phyloP scores from a whole-genome alignment of 2,797 vertebrate genomes.

The Arnoldichthys spilopterus region DNA sequence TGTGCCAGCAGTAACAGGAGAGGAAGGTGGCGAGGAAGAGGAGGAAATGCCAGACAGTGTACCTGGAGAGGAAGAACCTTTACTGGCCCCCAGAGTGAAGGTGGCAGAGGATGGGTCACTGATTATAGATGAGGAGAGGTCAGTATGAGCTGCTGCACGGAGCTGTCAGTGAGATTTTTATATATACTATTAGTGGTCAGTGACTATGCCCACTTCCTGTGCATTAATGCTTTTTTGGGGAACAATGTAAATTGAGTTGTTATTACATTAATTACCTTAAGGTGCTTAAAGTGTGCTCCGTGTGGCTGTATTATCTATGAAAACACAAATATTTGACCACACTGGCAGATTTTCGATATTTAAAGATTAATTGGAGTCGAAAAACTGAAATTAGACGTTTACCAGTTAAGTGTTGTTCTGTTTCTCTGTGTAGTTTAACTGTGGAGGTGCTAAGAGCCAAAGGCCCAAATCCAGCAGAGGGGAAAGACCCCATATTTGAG shows the following conservation, averaged over 20 bases:
- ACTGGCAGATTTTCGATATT: too few species aligned
- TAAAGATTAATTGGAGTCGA: too few species aligned
- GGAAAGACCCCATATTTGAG: conserved; percentile 94
- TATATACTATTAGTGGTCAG: too few species aligned
- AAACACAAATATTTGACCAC: too few species aligned
- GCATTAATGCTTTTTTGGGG: not conserved
- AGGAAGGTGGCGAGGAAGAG: conserved; percentile 64
- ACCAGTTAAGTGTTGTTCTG: too few species aligned
- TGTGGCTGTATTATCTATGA: too few species aligned
- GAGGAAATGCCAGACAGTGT: conserved; percentile 65
- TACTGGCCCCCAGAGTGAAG: conserved; percentile 92
- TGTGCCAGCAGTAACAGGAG: not conserved
- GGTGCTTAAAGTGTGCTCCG: too few species aligned
- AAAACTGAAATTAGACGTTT: too few species aligned
- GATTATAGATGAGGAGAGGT: conserved; percentile 98
- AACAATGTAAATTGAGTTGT: too few species aligned
- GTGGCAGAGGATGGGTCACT: conserved; percentile 97
- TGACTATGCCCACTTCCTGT: not conserved
- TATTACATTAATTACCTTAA: too few species aligned
- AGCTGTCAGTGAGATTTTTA: not conserved
- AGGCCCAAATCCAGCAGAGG: conserved; percentile 86
- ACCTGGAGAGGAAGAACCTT: conserved; percentile 78
- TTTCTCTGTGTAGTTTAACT: conserved; percentile 85
- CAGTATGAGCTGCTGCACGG: conserved; percentile 23
- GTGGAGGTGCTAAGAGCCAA: conserved; percentile 92